Conservation (phyloP, 35 echinoderm and acorn worm genomes). For the Ophioderma brevispina region DNA sequence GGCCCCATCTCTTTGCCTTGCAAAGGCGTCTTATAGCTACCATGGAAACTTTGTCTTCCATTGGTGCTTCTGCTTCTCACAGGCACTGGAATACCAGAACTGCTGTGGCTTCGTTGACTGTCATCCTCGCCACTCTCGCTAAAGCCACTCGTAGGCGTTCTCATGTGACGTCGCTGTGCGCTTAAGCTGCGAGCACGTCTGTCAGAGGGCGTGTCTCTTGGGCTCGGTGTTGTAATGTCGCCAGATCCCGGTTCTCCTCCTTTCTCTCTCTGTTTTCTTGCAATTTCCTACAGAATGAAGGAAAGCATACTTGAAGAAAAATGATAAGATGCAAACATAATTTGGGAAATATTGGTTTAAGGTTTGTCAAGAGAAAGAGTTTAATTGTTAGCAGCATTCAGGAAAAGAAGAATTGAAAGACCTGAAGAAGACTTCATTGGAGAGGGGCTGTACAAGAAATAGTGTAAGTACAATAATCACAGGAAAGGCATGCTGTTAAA, state of each 20-base stretch:
- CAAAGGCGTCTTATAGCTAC: not conserved
- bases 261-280: not conserved
- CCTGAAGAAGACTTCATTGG: too few relatives aligned
- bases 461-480: too few relatives aligned
- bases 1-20: slow-evolving; percentile 1
- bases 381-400: too few relatives aligned
- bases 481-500: too few relatives aligned
- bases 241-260: not conserved
- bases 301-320: too few relatives aligned
- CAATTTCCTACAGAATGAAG: not conserved
- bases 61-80: not conserved
- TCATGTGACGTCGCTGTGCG: not conserved
- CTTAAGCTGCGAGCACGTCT: not conserved
- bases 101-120: not conserved
- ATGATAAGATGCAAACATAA: too few relatives aligned
- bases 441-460: too few relatives aligned
- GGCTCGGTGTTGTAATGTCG: not conserved
- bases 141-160: not conserved
- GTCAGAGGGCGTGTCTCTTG: not conserved
- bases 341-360: too few relatives aligned
- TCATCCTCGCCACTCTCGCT: not conserved
- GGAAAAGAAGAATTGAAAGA: too few relatives aligned
- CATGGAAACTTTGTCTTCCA: not conserved
- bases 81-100: not conserved
- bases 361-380: too few relatives aligned